Evolutionary conservation across 2,888 invertebrate genomes (phyloP), one percentile per base, ranked within the genome.

Genomic region (Clunio marinus): DNA sequence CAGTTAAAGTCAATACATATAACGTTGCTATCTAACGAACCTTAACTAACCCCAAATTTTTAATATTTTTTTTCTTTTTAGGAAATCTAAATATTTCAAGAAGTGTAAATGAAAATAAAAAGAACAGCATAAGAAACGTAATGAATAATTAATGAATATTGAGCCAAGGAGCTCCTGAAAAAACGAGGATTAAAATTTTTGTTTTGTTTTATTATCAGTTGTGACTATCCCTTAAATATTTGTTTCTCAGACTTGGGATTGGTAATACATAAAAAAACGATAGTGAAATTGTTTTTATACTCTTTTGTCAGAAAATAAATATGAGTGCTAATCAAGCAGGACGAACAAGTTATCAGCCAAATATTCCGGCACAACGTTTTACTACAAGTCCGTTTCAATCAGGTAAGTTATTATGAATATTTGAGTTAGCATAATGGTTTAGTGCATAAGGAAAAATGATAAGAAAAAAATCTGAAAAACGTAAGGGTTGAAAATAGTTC

Each of bases 341-440:
- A 27, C 46, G 41, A 17, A 15, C 25, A 5, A 46, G 17, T 25
- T 65, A 65, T 65, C 58, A 65, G 28, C 25, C 63, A 22, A 65
- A 65, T 25, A 65, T 65, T 65, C 63, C 45, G 45, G 63, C 63
- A 8, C 63, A 25, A 24, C 45, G 63, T 8, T 65, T 65, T 17
- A 65, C 63, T 25, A 45, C 63, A 25, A 62, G 62, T 41, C 57
- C 57, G 10, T 57, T n/a, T 10, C 51, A 17, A 22, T 51, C 22
- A 22, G 63, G 63, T 65, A 28, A 65, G 63, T 51, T 8, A 41
- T 13, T 41, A 3, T 4, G 41, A 51, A 51, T 51, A 13, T 32
- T 5, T 32, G 35, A 8, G 20, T 20, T 13, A 55, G 20, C 8
- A 55, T 17, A 45, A 8, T 27, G 28, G 13, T 20, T 2, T 8